Percentiles rank a stretch among this genome's conserved stretches.
phyloP scores from a whole-genome alignment of 2,888 invertebrate genomes.

The Amblyjoppa fuscipennis region DNA sequence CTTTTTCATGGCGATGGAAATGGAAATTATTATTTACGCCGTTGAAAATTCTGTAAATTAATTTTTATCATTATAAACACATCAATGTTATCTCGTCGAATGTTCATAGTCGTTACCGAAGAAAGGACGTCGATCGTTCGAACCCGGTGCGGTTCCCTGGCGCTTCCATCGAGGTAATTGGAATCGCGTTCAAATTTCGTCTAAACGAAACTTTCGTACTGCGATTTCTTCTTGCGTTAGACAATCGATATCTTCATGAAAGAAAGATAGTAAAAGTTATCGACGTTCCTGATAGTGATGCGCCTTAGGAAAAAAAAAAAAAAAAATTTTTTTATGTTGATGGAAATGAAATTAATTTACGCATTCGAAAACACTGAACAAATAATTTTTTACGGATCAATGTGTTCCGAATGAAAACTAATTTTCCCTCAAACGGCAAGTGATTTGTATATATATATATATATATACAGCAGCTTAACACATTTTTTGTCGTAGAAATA shows the following conservation, averaged over 20 bases:
- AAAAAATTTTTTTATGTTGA: neutral
- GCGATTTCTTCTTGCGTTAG: neutral
- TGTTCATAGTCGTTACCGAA: neutral
- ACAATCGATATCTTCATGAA: neutral
- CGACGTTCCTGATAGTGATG: no score
- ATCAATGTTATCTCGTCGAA: no score
- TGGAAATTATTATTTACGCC: no score
- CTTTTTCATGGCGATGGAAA: no score
- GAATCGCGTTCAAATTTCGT: neutral
- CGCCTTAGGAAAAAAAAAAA: no score
- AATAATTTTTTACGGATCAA: neutral
- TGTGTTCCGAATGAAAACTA: neutral
- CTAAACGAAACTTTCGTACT: neutral
- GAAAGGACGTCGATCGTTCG: constrained; percentile 16
- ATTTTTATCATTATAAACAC: no score
- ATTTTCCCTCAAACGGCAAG: neutral
- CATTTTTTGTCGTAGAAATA: neutral
- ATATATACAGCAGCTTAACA: neutral
- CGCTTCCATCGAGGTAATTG: neutral
- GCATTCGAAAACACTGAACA: neutral
- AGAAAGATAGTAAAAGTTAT: neutral
- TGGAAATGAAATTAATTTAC: neutral
- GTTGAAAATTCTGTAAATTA: no score
- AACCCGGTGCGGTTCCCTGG: neutral
- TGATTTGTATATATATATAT: neutral